A percentile compares a stretch with the other conserved stretches of the same genome.
Evolutionary conservation across 2,888 invertebrate genomes (phyloP).

Genomic region (Meteorus cinctellus): DNA sequence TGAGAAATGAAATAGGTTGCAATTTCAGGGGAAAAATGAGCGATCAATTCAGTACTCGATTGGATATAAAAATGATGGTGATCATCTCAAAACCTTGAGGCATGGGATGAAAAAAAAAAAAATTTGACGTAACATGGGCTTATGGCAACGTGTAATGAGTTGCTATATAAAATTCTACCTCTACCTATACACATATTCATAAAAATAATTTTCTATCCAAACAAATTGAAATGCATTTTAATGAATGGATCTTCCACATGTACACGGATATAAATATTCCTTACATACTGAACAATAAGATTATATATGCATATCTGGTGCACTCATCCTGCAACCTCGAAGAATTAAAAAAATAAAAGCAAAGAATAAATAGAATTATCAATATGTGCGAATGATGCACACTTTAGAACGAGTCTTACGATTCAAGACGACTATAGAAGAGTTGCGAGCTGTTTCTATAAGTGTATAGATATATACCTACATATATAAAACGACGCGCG

Average conservation of each 20-base stretch:
- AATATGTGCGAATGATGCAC: conserved; percentile 17
- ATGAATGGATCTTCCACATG: background rate
- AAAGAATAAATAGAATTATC: background rate
- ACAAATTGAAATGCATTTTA: background rate
- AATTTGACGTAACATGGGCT: no score
- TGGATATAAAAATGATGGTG: no score
- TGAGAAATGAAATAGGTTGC: no score
- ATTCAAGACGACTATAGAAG: conserved; percentile 11
- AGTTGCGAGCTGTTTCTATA: background rate
- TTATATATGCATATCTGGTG: background rate
- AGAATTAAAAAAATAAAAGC: background rate
- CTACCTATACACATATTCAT: no score
- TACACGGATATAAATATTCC: background rate
- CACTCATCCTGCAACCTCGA: background rate
- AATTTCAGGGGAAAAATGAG: no score
- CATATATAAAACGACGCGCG: background rate
- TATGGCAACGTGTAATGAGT: no score
- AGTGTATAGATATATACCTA: background rate
- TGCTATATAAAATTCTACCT: no score
- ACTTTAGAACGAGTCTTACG: conserved; percentile 19
- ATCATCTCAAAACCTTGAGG: no score
- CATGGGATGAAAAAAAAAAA: no score
- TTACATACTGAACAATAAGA: background rate
- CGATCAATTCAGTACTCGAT: no score
- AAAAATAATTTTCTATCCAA: background rate